These are phyloP conservation scores for Helicoverpa assulta DNA, from an alignment of 2,888 invertebrate genomes.

Conservation along the genomic window DNA sequence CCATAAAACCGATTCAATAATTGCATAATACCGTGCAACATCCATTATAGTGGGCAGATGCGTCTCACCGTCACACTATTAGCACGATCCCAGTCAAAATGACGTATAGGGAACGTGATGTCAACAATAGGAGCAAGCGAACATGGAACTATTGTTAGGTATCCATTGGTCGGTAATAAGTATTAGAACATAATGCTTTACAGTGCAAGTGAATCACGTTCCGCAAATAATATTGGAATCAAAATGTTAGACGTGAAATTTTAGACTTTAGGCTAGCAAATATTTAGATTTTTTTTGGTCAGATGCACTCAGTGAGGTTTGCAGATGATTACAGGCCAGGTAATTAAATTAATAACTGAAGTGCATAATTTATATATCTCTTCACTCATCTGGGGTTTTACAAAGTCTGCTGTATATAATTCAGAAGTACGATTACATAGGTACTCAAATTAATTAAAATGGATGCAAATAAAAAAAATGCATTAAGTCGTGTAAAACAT, in stretches of 20 bases:
- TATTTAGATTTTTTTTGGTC: too few species aligned
- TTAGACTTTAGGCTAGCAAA: background rate
- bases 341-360: too few species aligned
- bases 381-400: too few species aligned
- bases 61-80: conserved; percentile 48
- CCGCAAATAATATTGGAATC: conserved; percentile 65
- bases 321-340: too few species aligned
- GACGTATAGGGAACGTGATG: conserved; percentile 79
- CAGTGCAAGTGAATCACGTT: conserved; percentile 75
- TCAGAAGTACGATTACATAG: too few species aligned
- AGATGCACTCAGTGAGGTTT: too few species aligned
- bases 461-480: too few species aligned
- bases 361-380: too few species aligned
- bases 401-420: too few species aligned
- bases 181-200: conserved; percentile 74
- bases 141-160: conserved; percentile 65
- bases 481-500: too few species aligned
- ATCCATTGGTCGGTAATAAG: conserved; percentile 63
- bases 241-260: conserved; percentile 1
- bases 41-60: conserved; percentile 61
- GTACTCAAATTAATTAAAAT: too few species aligned
- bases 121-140: conserved; percentile 73
- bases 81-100: conserved; percentile 72
- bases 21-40: conserved; percentile 60
- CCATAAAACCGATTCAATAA: conserved; percentile 54